A percentile compares a stretch with the other conserved stretches of the same genome.
Conservation (phyloP, 2,113 vertebrate genomes). For the Gyps fulvus region DNA sequence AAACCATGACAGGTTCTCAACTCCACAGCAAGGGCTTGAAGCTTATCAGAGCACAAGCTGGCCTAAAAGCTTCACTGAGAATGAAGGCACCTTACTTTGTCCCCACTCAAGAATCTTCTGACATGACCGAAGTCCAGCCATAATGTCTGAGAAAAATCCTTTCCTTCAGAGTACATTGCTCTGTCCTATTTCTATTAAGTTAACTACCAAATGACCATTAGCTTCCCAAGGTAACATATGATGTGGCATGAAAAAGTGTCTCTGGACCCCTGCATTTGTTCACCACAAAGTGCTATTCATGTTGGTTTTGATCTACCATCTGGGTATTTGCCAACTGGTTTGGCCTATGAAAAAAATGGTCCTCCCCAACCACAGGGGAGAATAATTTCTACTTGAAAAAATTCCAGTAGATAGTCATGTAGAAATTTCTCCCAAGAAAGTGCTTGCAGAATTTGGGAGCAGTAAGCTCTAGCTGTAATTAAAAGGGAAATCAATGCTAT, state of each 20-base stretch:
- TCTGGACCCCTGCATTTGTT: not conserved
- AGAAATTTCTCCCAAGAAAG: not conserved
- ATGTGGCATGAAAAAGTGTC: not conserved
- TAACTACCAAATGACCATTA: not conserved
- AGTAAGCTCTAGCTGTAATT: not conserved
- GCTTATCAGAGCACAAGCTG: not conserved
- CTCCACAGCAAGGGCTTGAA: not conserved
- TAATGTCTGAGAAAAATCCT: not conserved
- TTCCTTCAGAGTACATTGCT: not conserved
- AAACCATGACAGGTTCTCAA: not conserved
- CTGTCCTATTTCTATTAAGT: not conserved
- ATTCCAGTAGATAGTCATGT: not conserved
- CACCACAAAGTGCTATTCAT: not conserved
- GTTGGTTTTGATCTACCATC: not conserved
- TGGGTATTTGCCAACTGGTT: not conserved
- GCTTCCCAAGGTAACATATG: not conserved
- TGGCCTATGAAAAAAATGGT: not conserved
- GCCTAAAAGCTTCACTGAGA: not conserved
- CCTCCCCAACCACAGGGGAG: not conserved
- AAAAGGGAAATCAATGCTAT: not conserved
- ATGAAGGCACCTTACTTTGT: not conserved
- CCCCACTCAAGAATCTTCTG: not conserved
- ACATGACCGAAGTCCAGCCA: fast-evolving
- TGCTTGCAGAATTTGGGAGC: not conserved
- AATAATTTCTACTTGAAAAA: not conserved